Percentiles rank a stretch among this genome's conserved stretches.
phyloP scores from a whole-genome alignment of 1,140 invertebrate genomes.

The Potamilus streckersoni region DNA sequence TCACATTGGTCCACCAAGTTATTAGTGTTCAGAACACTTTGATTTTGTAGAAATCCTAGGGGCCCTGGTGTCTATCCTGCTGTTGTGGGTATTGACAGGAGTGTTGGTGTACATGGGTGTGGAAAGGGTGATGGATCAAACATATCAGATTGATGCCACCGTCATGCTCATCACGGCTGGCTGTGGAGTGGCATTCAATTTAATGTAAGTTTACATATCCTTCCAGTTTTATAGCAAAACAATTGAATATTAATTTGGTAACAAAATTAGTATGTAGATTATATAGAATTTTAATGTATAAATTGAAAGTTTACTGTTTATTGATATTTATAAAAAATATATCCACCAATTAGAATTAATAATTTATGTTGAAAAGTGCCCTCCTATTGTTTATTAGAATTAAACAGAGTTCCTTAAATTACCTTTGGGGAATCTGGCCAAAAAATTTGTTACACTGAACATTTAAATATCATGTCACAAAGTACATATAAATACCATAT shows the following conservation, averaged over 20 bases:
- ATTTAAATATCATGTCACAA: too few species aligned
- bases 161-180: conserved; percentile 97
- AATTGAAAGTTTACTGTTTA: conserved; percentile 1
- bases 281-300: neutral
- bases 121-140: conserved; percentile 81
- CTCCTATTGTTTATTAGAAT: too few species aligned
- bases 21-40: too few species aligned
- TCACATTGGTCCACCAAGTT: too few species aligned
- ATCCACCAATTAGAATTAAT: too few species aligned
- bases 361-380: too few species aligned
- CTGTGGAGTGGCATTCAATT: conserved; percentile 91
- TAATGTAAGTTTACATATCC: conserved; percentile 81
- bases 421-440: too few species aligned
- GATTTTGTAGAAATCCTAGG: conserved; percentile 87
- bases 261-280: neutral
- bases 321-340: neutral
- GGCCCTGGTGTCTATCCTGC: conserved; percentile 91
- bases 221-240: neutral
- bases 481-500: too few species aligned
- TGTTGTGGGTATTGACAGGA: conserved; percentile 98
- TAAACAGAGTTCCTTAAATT: too few species aligned
- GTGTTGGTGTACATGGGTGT: conserved; percentile 94
- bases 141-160: conserved; percentile 88
- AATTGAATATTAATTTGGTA: neutral
- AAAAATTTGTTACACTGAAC: too few species aligned